These are phyloP conservation scores for Cranoglanis bouderius DNA, from an alignment of 2,113 vertebrate genomes.

Conservation along the genomic window DNA sequence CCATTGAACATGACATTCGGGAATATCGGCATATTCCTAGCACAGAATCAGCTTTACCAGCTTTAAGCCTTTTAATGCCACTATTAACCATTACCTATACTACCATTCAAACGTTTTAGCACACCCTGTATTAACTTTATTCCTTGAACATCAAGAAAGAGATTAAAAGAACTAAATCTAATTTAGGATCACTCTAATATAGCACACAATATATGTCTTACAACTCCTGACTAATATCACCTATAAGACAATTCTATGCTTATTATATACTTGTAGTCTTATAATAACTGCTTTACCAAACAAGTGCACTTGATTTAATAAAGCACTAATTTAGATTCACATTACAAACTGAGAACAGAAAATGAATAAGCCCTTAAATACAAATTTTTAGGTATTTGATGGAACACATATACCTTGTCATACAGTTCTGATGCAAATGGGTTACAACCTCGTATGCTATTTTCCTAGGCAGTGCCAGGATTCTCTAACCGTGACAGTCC, in stretches of 20 bases:
- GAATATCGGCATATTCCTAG: background rate
- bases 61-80: background rate
- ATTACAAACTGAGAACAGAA: background rate
- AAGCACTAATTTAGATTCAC: background rate
- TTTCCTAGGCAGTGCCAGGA: conserved; percentile 49
- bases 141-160: background rate
- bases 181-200: background rate
- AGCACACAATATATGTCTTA: background rate
- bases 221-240: background rate
- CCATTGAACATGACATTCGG: background rate
- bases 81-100: background rate
- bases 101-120: background rate
- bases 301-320: conserved; percentile 1
- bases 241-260: background rate
- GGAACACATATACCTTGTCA: background rate
- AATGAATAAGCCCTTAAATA: background rate
- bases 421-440: background rate
- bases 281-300: background rate
- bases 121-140: background rate
- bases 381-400: background rate
- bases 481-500: conserved; percentile 53
- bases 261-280: background rate
- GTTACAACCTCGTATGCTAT: conserved; percentile 6
- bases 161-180: background rate
- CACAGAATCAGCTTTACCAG: background rate